Conservation (phyloP, 2,888 invertebrate genomes). For the Lamellibrachia columna region DNA sequence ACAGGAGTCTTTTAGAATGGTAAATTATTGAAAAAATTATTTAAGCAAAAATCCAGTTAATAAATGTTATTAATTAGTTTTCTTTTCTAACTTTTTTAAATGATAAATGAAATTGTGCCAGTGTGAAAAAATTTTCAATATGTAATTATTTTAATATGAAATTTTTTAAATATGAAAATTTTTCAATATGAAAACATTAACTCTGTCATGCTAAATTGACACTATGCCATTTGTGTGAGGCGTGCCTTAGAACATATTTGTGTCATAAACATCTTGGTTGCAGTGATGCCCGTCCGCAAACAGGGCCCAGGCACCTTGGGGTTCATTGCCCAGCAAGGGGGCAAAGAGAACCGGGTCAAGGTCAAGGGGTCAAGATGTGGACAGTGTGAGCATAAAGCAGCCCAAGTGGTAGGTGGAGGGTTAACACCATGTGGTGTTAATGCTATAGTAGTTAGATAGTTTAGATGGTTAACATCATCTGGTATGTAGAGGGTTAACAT, state of each 20-base stretch:
- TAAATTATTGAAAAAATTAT: too few species aligned
- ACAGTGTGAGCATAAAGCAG: slow-evolving; percentile 63
- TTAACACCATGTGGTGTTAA: background rate
- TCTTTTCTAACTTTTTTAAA: too few species aligned
- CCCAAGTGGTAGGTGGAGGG: slow-evolving; percentile 56
- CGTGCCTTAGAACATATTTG: background rate
- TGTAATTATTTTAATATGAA: too few species aligned
- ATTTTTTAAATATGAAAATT: background rate
- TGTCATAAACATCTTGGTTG: background rate
- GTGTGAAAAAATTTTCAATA: too few species aligned
- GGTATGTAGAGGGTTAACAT: background rate
- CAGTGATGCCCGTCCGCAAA: slow-evolving; percentile 29
- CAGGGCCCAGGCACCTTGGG: slow-evolving; percentile 58
- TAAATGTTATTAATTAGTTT: too few species aligned
- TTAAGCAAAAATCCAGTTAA: too few species aligned
- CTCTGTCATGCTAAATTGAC: background rate
- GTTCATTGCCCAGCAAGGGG: slow-evolving; percentile 53
- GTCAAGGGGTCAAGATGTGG: slow-evolving; percentile 62
- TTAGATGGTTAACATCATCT: too few species aligned
- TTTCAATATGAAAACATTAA: background rate
- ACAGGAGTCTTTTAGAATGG: too few species aligned
- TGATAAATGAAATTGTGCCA: too few species aligned
- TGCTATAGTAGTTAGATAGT: background rate
- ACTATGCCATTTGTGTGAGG: slow-evolving; percentile 21
- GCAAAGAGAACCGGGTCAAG: slow-evolving; percentile 31